These are phyloP conservation scores for Urocyon cinereoargenteus DNA, from an alignment of 2,797 vertebrate genomes.

Conservation along the genomic window DNA sequence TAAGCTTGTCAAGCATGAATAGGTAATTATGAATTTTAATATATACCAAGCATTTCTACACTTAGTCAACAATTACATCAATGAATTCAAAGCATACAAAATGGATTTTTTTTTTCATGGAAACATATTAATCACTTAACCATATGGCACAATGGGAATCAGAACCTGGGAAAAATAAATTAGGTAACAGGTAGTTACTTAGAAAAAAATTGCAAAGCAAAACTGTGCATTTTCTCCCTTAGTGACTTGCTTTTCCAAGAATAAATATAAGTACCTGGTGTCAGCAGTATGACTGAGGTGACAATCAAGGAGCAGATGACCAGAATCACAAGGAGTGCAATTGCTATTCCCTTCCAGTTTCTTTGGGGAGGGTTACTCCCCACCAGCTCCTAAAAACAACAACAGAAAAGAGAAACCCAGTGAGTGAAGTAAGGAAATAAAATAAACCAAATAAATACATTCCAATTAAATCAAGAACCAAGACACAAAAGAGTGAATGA, in stretches of 20 bases:
- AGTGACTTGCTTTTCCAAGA: not conserved
- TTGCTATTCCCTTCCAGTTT: constrained; percentile 99
- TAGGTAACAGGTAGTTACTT: accelerated
- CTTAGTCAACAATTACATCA: not conserved
- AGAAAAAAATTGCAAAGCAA: not conserved
- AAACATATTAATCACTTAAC: not conserved
- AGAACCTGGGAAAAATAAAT: not conserved
- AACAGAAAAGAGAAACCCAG: constrained; percentile 8
- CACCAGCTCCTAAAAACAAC: constrained; percentile 94
- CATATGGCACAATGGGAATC: accelerated
- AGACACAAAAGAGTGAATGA: accelerated
- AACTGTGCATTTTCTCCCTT: accelerated
- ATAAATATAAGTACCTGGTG: constrained; percentile 91
- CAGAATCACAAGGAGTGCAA: constrained; percentile 98
- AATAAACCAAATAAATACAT: accelerated
- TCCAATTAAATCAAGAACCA: no score
- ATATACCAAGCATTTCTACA: not conserved
- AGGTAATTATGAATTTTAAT: not conserved
- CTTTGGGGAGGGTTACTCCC: constrained; percentile 96
- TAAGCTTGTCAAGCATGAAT: not conserved
- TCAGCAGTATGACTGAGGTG: constrained; percentile 98
- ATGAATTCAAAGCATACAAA: not conserved
- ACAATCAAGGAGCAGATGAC: constrained; percentile 99
- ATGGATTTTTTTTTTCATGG: not conserved
- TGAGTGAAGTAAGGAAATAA: not conserved